Base-by-base conservation (phyloP, 2,113 vertebrate genomes). In the Lamprologus callipterus region DNA sequence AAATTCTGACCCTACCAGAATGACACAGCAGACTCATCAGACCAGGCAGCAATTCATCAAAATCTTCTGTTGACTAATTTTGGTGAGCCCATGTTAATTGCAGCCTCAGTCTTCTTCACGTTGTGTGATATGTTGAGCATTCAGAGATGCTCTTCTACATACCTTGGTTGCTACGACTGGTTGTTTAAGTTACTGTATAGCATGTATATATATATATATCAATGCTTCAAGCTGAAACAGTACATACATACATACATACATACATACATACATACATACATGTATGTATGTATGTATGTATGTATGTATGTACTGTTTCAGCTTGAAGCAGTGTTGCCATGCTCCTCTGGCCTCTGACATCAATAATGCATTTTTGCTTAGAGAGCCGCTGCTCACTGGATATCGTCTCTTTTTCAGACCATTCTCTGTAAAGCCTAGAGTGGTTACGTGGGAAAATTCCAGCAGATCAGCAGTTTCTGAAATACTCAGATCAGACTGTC, bases 1-100 rank as follows among this genome's bases (percentile, higher is more conserved):
- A 65, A 65, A 65, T 37, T 65, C 19, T n/a, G 60, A 65, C 33
- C 60, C 19, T 37, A 65, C 60, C 19, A 37, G 60, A 65, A 65
- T 37, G 60, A 65, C 33, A 37, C 60, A 37, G 33, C 60, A 65
- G 0, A 68, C 19, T 14, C 35, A 70, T 23, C n/a, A 68, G 63
- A 68, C 35, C 35, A 21, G 63, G 35, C n/a, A 14, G 9, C n/a
- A 70, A 40, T 68, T 37, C 16, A 40, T 68, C 58, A 19, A 12
- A 63, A 35, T n/a, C 63, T 40, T 68, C 35, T 40, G 19, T 68
- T 68, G 63, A 13, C 7, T 21, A 21, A 40, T 68, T 68, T 21
- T 68, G 19, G 63, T 8, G 35, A 40, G 35, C 35, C 35, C n/a
- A 21, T 70, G 63, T 23, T n/a, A 70, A 70, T 70, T 40, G 11